A percentile compares a stretch with the other conserved stretches of the same genome.
These are phyloP conservation scores for Graptemys geographica DNA, from an alignment of 2,797 vertebrate genomes.

Conservation along the genomic window DNA sequence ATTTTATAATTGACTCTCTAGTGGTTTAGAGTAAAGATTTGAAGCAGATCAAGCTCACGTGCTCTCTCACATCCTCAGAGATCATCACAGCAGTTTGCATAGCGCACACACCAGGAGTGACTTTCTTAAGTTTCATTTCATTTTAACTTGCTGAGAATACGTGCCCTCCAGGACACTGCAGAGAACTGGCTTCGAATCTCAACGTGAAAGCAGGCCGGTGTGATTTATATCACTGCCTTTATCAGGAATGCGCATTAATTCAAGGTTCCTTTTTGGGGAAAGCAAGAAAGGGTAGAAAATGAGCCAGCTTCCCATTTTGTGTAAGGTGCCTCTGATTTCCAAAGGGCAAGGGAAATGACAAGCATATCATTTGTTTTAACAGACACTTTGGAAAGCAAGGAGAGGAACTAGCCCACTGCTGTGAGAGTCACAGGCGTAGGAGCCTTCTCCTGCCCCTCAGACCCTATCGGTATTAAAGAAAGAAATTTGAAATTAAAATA, in stretches of 20 bases:
- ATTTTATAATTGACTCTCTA: slow-evolving; percentile 47
- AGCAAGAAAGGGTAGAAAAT: slow-evolving; percentile 50
- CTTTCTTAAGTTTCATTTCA: slow-evolving; percentile 6
- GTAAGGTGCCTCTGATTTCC: slow-evolving; percentile 39
- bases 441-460: background rate
- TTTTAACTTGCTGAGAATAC: background rate
- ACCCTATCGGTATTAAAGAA: background rate
- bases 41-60: background rate
- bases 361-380: slow-evolving; percentile 39
- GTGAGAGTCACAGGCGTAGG: background rate
- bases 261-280: background rate
- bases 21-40: slow-evolving; percentile 23
- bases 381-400: slow-evolving; percentile 32
- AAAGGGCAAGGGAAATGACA: slow-evolving; percentile 56
- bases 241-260: slow-evolving; percentile 19
- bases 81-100: slow-evolving; percentile 32
- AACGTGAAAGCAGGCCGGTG: background rate
- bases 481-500: slow-evolving; percentile 47
- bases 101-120: background rate
- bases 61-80: background rate
- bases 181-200: background rate
- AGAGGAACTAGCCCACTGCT: background rate
- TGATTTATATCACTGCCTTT: slow-evolving; percentile 36
- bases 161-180: background rate
- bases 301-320: slow-evolving; percentile 45